A percentile compares a stretch with the other conserved stretches of the same genome.
phyloP scores from a whole-genome alignment of 1,140 invertebrate genomes.

The Drosophila repletoides region DNA sequence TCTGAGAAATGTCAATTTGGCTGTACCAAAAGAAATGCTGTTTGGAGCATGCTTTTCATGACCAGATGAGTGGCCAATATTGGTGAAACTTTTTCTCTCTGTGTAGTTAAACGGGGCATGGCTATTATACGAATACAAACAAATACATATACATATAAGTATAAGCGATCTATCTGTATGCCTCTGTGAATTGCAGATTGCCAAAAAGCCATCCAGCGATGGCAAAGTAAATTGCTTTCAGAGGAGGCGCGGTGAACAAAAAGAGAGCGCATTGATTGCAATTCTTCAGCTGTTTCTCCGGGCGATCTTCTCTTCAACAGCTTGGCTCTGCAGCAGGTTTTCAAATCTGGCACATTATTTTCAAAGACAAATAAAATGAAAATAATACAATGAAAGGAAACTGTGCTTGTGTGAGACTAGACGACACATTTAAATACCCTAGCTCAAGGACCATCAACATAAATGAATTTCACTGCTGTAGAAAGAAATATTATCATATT shows the following conservation, averaged over 20 bases:
- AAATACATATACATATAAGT: not conserved
- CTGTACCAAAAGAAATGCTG: too few relatives aligned
- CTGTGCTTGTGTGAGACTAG: too few relatives aligned
- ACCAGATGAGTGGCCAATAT: too few relatives aligned
- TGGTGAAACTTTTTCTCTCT: too few relatives aligned
- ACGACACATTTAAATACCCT: slow-evolving; percentile 42
- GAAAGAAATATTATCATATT: too few relatives aligned
- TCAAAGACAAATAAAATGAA: slow-evolving; percentile 75
- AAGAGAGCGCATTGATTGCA: slow-evolving; percentile 41
- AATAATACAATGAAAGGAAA: slow-evolving; percentile 54
- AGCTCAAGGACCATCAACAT: too few relatives aligned
- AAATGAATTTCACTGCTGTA: too few relatives aligned
- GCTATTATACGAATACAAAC: slow-evolving; percentile 12
- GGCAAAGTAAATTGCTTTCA: slow-evolving; percentile 18
- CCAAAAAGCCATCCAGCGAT: slow-evolving; percentile 37
- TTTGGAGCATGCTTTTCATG: too few relatives aligned
- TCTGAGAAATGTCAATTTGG: too few relatives aligned
- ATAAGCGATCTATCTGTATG: slow-evolving; percentile 2
- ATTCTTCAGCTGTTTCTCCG: slow-evolving; percentile 56
- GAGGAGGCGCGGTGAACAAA: not conserved
- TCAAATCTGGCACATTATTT: slow-evolving; percentile 77
- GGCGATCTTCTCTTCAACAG: slow-evolving; percentile 52
- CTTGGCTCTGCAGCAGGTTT: slow-evolving; percentile 70
- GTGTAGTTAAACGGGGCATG: slow-evolving; percentile 59
- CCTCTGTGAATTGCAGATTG: slow-evolving; percentile 26